Evolutionary conservation across 2,888 invertebrate genomes (phyloP).

Genomic region (Achlya flavicornis): DNA sequence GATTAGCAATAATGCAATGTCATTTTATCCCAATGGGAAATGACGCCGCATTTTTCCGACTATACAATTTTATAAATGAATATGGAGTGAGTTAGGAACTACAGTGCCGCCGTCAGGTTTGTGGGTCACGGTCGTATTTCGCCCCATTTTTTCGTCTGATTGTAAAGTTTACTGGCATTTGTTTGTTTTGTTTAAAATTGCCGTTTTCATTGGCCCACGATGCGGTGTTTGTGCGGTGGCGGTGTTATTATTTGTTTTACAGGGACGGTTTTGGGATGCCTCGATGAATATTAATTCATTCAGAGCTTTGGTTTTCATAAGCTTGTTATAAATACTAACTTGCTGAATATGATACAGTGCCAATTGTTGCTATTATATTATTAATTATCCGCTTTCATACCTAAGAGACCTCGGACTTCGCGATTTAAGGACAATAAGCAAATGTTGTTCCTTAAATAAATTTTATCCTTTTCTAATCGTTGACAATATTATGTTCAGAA

Average conservation of each 20-base stretch:
- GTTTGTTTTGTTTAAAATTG: constrained; percentile 42
- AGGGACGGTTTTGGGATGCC: constrained; percentile 16
- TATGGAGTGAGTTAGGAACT: constrained; percentile 33
- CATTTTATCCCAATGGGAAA: not conserved
- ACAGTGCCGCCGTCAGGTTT: constrained; percentile 34
- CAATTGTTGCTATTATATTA: too few relatives aligned
- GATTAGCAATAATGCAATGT: constrained; percentile 4
- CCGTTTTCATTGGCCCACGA: constrained; percentile 29
- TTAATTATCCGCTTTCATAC: too few relatives aligned
- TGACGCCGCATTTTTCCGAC: not conserved
- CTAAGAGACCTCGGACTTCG: not conserved
- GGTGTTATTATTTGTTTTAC: constrained; percentile 19
- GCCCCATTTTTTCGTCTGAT: constrained; percentile 54
- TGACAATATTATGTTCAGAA: not conserved
- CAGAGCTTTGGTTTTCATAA: constrained; percentile 16
- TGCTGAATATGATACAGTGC: too few relatives aligned
- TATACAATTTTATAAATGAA: constrained; percentile 23
- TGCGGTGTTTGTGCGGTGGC: constrained; percentile 18
- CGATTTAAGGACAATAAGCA: not conserved
- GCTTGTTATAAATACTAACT: not conserved
- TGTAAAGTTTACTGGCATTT: constrained; percentile 48
- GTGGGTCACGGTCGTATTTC: constrained; percentile 53
- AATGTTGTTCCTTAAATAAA: not conserved
- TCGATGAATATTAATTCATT: constrained; percentile 11
- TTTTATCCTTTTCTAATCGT: not conserved